A percentile compares a stretch with the other conserved stretches of the same genome.
phyloP scores from a whole-genome alignment of 1,140 invertebrate species.

The Cephus cinctus region DNA sequence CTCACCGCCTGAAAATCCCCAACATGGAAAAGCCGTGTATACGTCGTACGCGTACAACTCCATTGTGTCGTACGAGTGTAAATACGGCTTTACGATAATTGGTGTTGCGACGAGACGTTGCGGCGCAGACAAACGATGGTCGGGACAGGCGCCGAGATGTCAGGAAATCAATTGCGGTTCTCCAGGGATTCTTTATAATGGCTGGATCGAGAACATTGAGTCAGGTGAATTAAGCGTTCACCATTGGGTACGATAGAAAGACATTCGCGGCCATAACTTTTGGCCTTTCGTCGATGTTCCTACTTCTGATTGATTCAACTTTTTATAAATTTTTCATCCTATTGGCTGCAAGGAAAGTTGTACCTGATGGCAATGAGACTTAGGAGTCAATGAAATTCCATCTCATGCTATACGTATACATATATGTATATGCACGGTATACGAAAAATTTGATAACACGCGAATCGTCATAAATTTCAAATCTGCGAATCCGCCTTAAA shows the following conservation, averaged over 20 bases:
- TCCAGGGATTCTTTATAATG: conserved; percentile 88
- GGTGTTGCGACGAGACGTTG: conserved; percentile 86
- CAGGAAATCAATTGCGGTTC: conserved; percentile 96
- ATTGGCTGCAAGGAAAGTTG: no score
- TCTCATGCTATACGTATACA: no score
- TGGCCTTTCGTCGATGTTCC: not conserved
- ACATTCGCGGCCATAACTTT: not conserved
- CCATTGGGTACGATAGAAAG: not conserved
- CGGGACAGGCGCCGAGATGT: conserved; percentile 80
- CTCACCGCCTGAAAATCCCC: conserved; percentile 79
- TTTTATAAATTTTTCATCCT: no score
- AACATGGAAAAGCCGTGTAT: conserved; percentile 88
- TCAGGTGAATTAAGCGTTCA: conserved; percentile 44
- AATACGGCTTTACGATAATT: conserved; percentile 86
- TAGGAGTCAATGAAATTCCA: no score
- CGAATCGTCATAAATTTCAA: no score
- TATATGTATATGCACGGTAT: no score
- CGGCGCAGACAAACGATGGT: conserved; percentile 89
- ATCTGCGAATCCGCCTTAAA: no score
- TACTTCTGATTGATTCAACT: no score
- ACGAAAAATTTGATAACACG: no score
- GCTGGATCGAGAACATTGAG: conserved; percentile 92
- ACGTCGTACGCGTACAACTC: conserved; percentile 93
- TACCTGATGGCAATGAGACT: no score
- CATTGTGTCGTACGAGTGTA: conserved; percentile 90